Evolutionary conservation across 2,113 vertebrate species (phyloP), one percentile per base, ranked within the genome.

Genomic region (Mirza zaza): DNA sequence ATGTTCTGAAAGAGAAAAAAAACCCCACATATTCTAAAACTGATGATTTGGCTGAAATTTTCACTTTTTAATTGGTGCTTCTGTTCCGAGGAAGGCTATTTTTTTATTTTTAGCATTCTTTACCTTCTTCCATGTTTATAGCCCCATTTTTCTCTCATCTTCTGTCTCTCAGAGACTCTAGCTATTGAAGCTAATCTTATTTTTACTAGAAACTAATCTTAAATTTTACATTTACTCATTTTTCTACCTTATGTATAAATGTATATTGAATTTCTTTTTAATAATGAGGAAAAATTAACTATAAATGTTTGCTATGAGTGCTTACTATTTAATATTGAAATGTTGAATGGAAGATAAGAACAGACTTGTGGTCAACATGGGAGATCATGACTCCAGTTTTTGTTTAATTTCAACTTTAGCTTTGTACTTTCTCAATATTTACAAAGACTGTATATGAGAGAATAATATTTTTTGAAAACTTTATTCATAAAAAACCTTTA

Each of bases 31-130:
- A 90, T 70, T 92, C 36, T 90, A 76, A 97, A 97, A 95, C 75
- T 97, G 93, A 94, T 97, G 91, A 97, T 97, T 97, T 97, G 96
- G 93, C 96, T 97, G 93, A 95, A 97, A 90, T 96, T 80, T 94
- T 95, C 75, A 96, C 92, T 96, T 94, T 97, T 98, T 97, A 97
- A 98, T 97, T 98, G 96, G 94, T 12, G 13, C 70, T 97, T 97
- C 91, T 96, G 91, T 97, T 98, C 87, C 86, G 68, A 96, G 75
- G 67, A 75, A 95, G 73, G 39, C 10, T 79, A 65, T 87, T 94
- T 84, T 75, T 55, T 67, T 73, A 70, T 73, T 94, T 87, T 42
- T 80, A 96, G 50, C 42, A 71, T 87, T 94, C 67, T 77, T 87
- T 95, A 97, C 89, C 96, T 97, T 97, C 59, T 90, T 87, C 57